Base-by-base conservation (phyloP, 2,797 vertebrate species). In the Oreonectes daqikongensis region DNA sequence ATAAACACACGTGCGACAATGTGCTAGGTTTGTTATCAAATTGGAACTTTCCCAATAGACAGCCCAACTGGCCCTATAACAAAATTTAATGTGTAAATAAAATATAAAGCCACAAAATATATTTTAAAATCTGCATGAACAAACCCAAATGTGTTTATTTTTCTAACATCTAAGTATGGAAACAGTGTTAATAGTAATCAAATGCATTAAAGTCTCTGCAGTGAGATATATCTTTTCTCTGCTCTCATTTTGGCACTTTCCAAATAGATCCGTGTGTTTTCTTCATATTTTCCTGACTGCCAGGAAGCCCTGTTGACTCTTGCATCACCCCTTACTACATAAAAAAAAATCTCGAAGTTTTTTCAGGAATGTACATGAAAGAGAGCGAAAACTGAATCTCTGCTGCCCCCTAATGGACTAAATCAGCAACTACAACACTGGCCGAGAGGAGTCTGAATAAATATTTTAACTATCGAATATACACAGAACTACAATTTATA, bases 381-480 rank as follows among this genome's bases (percentile, higher is more conserved):
- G 32, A 24, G 17, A 46, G 2, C 4, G 2, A 10, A 60, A 57
- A 46, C n/a, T 55, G 9, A 48, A 20, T 46, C 40, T 83, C 28
- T 84, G 78, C 79, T 80, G 81, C 9, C 70, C 72, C 20, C 85
- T 86, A 46, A 18, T 80, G 84, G 35, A 66, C 40, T 6, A 50
- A 15, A 24, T 1, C 18, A 15, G 42, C 24, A 55, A 76, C 66
- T 72, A n/a, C 69, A 80, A 24, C 22, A 3, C n/a, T 14, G 4
- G 10, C 18, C 11, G 40, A 5, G 3, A 20, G 2, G 1, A n/a
- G 17, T 4, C 17, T 20, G 26, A 30, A 63, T 28, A 5, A 55
- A 72, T 69, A 60, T 75, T 68, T 72, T 11, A 20, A n/a, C n/a
- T n/a, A n/a, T n/a, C n/a, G n/a, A n/a, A 2, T 24, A 11, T 8